Conservation (phyloP, 2,797 vertebrate genomes). For the Ctenopoma multispine region DNA sequence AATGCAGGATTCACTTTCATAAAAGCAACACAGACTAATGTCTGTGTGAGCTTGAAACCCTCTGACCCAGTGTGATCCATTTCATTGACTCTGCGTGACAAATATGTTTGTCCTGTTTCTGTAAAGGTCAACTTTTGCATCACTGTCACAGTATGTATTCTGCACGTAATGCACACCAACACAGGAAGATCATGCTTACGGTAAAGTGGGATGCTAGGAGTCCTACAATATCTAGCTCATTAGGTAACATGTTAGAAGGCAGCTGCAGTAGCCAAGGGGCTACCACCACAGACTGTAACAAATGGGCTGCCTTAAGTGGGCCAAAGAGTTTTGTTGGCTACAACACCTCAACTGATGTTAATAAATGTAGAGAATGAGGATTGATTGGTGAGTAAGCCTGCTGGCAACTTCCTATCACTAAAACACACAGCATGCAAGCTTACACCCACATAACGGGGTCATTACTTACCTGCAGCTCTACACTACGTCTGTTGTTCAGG, state of each 20-base stretch:
- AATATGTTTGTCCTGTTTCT: constrained; percentile 64
- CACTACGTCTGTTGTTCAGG: constrained; percentile 20
- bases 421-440: constrained; percentile 17
- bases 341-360: constrained; percentile 50
- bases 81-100: constrained; percentile 39
- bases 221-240: constrained; percentile 57
- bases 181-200: constrained; percentile 30
- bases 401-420: constrained; percentile 10
- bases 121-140: constrained; percentile 74
- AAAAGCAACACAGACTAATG: constrained; percentile 22
- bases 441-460: constrained; percentile 22
- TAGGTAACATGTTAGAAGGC: constrained; percentile 59
- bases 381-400: constrained; percentile 25
- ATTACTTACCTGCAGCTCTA: constrained; percentile 41
- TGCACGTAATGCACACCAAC: constrained; percentile 31
- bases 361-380: constrained; percentile 21
- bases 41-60: constrained; percentile 31
- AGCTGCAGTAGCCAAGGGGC: constrained; percentile 64
- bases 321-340: constrained; percentile 50
- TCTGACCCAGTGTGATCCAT: constrained; percentile 14
- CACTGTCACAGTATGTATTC: constrained; percentile 60
- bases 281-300: constrained; percentile 54
- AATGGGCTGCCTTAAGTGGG: constrained; percentile 61
- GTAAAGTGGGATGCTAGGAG: constrained; percentile 40
- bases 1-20: constrained; percentile 19